Conservation (phyloP, 2,797 vertebrate species). For the Mycteria americana region DNA sequence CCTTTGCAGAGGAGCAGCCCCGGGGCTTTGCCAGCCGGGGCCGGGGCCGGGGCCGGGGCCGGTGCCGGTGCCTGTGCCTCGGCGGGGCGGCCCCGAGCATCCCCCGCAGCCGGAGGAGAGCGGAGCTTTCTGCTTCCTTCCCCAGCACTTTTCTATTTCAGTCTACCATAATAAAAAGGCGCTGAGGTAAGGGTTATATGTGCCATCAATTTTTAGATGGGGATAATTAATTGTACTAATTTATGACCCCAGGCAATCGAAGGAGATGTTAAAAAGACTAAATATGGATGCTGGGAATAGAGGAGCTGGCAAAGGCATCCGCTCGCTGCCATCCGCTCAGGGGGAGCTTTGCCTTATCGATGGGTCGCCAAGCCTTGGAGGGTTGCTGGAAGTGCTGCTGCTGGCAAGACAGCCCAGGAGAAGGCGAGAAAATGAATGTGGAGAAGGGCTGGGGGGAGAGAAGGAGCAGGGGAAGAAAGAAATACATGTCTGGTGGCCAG, state of each 20-base stretch:
- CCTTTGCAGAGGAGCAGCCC: neutral
- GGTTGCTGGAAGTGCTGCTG: constrained; percentile 9
- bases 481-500: neutral
- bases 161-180: constrained; percentile 9
- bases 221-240: constrained; percentile 81
- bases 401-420: neutral
- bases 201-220: constrained; percentile 65
- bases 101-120: neutral
- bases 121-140: neutral
- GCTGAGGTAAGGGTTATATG: constrained; percentile 47
- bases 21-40: neutral
- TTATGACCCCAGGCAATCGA: constrained; percentile 73
- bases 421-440: too few relatives aligned
- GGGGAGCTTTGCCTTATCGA: neutral
- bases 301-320: neutral
- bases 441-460: neutral
- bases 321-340: neutral
- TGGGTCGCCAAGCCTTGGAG: constrained; percentile 39
- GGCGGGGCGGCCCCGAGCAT: neutral
- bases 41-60: neutral
- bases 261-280: constrained; percentile 69
- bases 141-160: neutral
- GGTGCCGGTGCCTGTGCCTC: neutral
- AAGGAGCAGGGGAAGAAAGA: neutral
- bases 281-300: constrained; percentile 70